These are phyloP conservation scores for Alouatta caraya DNA, from an alignment of 2,797 vertebrate species.

Conservation along the genomic window DNA sequence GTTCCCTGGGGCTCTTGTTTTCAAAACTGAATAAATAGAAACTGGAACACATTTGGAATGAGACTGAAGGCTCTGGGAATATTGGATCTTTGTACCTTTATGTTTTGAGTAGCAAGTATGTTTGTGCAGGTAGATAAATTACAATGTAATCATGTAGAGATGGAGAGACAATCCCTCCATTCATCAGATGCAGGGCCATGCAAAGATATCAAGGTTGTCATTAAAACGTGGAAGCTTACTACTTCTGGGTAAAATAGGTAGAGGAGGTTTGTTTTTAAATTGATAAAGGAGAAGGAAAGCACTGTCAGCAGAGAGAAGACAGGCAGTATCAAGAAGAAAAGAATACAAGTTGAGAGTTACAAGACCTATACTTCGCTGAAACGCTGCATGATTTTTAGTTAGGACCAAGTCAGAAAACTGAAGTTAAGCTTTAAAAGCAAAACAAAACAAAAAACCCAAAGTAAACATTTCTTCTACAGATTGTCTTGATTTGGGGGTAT, in stretches of 20 bases:
- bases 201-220: neutral
- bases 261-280: neutral
- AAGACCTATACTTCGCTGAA: neutral
- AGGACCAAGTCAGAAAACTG: neutral
- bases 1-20: neutral
- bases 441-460: no score
- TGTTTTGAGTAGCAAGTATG: neutral
- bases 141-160: neutral
- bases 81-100: neutral
- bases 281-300: neutral
- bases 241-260: neutral
- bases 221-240: neutral
- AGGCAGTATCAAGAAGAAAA: neutral
- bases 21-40: constrained; percentile 48
- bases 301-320: neutral
- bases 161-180: neutral
- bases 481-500: neutral
- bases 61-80: neutral
- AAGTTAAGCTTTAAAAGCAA: neutral
- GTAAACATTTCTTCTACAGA: neutral
- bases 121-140: neutral
- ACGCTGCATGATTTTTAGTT: neutral
- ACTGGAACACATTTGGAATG: constrained; percentile 19
- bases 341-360: neutral
- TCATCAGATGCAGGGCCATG: neutral